phyloP scores from a whole-genome alignment of 2,888 invertebrate species.

The Cabera pusaria region DNA sequence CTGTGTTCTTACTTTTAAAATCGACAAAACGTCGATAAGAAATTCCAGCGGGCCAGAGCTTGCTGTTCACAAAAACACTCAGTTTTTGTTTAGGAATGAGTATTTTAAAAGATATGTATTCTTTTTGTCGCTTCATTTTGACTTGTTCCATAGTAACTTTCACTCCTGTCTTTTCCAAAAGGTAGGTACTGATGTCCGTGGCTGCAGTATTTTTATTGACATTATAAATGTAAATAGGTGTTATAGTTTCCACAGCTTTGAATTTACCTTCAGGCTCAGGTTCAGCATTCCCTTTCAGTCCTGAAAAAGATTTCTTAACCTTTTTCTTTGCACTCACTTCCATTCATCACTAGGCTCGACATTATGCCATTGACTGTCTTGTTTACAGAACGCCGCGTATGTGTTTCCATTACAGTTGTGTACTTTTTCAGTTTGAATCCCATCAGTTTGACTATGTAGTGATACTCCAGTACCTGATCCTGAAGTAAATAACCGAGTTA shows the following conservation, averaged over 20 bases:
- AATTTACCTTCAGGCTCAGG: not conserved
- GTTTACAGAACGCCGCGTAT: too few species aligned
- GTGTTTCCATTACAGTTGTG: too few species aligned
- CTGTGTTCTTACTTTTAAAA: too few species aligned
- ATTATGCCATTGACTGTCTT: too few species aligned
- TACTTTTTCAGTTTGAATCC: too few species aligned
- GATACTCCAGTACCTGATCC: too few species aligned
- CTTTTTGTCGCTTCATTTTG: not conserved
- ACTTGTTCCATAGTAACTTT: not conserved
- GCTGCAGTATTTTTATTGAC: not conserved
- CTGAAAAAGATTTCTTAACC: constrained; percentile 1
- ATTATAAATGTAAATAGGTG: constrained; percentile 1
- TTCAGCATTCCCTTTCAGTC: not conserved
- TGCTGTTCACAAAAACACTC: too few species aligned
- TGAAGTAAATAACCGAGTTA: too few species aligned
- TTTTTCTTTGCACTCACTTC: not conserved
- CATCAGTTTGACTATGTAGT: too few species aligned
- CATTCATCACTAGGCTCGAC: too few species aligned
- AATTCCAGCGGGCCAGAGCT: not conserved
- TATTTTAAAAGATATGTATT: constrained; percentile 1
- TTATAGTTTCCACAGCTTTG: not conserved
- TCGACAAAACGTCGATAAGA: not conserved
- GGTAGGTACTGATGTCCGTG: not conserved
- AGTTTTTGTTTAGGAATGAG: not conserved
- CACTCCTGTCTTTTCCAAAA: not conserved